These are phyloP conservation scores for Batillaria attramentaria DNA, from an alignment of 1,140 invertebrate genomes.

Conservation along the genomic window DNA sequence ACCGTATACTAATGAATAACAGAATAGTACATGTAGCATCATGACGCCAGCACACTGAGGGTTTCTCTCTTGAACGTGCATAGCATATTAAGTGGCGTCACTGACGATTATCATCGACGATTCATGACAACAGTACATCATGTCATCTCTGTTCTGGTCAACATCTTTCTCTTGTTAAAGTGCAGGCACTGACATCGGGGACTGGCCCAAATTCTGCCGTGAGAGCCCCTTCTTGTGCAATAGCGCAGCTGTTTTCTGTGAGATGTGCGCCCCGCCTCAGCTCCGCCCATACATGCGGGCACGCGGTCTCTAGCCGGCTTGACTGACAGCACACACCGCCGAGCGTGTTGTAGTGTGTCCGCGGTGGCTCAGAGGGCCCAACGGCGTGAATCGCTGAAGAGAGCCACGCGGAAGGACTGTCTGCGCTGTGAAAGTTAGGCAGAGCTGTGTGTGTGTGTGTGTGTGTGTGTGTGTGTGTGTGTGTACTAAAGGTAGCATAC, in stretches of 20 bases:
- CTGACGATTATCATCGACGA: too few relatives aligned
- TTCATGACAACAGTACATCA: too few relatives aligned
- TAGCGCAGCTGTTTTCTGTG: background rate
- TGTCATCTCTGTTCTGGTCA: too few relatives aligned
- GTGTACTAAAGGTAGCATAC: too few relatives aligned
- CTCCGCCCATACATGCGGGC: background rate
- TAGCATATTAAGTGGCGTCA: too few relatives aligned
- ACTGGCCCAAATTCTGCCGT: too few relatives aligned
- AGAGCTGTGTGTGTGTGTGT: background rate
- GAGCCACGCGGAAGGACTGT: background rate
- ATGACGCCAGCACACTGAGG: too few relatives aligned
- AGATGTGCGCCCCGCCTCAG: background rate
- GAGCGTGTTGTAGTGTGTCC: background rate
- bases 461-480: background rate
- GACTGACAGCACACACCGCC: conserved; percentile 16
- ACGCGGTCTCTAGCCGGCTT: background rate
- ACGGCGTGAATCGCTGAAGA: background rate
- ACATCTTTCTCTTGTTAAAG: too few relatives aligned
- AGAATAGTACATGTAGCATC: too few relatives aligned
- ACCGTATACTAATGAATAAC: too few relatives aligned
- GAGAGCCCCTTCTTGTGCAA: background rate
- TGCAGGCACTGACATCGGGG: too few relatives aligned
- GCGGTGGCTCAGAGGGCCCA: conserved; percentile 16
- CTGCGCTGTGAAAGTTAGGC: background rate
- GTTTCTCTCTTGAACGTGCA: too few relatives aligned